Evolutionary conservation across 1,140 invertebrate species (phyloP).

Genomic region (Penaeus chinensis): DNA sequence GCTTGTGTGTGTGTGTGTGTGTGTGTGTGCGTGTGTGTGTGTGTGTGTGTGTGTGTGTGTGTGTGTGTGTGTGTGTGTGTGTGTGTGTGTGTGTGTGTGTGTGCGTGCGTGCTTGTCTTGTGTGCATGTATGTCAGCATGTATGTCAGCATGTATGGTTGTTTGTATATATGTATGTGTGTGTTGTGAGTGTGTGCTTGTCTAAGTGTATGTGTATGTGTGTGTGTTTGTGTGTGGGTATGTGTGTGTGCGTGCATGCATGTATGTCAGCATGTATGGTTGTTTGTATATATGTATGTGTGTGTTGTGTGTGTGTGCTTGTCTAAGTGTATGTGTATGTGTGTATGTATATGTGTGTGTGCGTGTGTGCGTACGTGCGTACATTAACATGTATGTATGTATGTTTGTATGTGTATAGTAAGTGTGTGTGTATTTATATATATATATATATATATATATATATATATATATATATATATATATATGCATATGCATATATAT

Average conservation of each 20-base stretch:
- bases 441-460: slow-evolving; percentile 1
- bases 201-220: background rate
- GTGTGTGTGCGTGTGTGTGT: no score
- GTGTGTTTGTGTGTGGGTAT: background rate
- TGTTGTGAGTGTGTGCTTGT: background rate
- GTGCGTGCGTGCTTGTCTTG: background rate
- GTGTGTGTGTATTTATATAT: background rate
- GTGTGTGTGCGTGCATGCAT: background rate
- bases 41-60: no score
- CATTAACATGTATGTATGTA: background rate
- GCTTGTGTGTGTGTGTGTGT: no score
- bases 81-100: slow-evolving; percentile 6
- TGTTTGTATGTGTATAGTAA: background rate
- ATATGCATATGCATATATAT: no score
- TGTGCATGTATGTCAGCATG: background rate
- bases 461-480: background rate
- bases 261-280: background rate
- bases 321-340: slow-evolving; percentile 24
- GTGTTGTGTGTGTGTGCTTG: slow-evolving; percentile 5
- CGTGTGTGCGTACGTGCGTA: background rate
- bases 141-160: no score
- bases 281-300: background rate
- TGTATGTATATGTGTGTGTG: background rate
- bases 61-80: background rate
- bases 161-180: background rate